Conservation (phyloP, 2,113 vertebrate genomes). For the Chloropsis cyanopogon region DNA sequence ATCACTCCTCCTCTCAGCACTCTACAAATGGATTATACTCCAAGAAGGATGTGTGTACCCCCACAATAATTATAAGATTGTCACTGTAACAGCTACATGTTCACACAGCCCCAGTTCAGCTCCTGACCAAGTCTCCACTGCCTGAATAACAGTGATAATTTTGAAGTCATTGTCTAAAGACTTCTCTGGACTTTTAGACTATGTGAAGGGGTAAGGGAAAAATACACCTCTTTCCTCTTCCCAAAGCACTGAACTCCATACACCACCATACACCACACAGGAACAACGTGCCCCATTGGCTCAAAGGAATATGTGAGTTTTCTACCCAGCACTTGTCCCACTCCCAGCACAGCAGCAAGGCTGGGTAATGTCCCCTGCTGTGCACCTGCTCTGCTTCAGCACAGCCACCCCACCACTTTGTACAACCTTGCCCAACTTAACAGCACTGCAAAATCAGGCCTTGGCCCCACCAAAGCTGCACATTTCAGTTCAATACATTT, state of each 20-base stretch:
- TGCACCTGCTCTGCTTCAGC: not conserved
- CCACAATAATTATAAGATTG: not conserved
- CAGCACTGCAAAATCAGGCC: not conserved
- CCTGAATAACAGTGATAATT: not conserved
- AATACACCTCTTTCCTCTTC: not conserved
- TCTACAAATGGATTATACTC: not conserved
- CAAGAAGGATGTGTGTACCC: not conserved
- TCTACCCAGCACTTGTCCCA: not conserved
- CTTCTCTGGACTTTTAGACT: not conserved
- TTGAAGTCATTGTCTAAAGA: not conserved
- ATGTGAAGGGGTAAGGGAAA: not conserved
- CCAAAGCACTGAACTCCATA: not conserved
- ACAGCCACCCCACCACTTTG: not conserved
- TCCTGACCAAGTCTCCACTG: not conserved
- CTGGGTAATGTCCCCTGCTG: rapidly evolving
- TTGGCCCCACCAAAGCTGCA: not conserved
- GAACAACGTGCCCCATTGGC: not conserved
- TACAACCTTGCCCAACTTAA: not conserved
- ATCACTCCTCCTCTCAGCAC: not conserved
- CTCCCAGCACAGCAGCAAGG: not conserved
- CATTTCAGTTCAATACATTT: not conserved
- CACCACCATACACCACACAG: rapidly evolving
- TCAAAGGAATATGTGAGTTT: not conserved
- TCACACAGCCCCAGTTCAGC: not conserved
- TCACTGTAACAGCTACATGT: not conserved